Evolutionary conservation across 2,888 invertebrate genomes (phyloP).

Genomic region (Troides aeacus): DNA sequence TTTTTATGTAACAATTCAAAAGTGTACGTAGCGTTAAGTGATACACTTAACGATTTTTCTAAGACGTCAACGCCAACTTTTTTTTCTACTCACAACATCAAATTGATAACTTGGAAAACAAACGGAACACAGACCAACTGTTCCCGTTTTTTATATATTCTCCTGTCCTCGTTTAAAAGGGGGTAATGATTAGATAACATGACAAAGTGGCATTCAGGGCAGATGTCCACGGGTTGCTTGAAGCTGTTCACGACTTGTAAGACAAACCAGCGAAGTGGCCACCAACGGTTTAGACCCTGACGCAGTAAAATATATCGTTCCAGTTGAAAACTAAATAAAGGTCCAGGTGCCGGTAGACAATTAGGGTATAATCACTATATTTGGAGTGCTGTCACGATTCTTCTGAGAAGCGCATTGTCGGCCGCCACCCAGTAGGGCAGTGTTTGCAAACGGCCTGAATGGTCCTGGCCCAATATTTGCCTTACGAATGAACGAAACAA

Average conservation of each 20-base stretch:
- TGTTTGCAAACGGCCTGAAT: conserved; percentile 77
- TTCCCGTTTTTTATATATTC: not conserved
- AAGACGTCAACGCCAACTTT: no score
- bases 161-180: not conserved
- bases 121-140: not conserved
- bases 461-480: conserved; percentile 74
- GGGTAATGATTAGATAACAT: not conserved
- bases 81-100: not conserved
- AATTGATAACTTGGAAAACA: not conserved
- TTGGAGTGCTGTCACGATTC: conserved; percentile 75
- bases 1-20: no score
- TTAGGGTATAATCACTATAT: conserved; percentile 75
- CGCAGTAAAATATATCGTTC: conserved; percentile 63
- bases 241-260: conserved; percentile 52
- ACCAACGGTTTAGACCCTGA: conserved; percentile 54
- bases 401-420: conserved; percentile 71
- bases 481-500: conserved; percentile 76
- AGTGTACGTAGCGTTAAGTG: no score
- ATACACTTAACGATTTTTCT: no score
- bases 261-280: conserved; percentile 53
- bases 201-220: conserved; percentile 3
- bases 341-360: conserved; percentile 71
- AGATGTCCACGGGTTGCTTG: conserved; percentile 1
- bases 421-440: conserved; percentile 69
- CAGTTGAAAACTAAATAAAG: conserved; percentile 68